Evolutionary conservation across 2,113 vertebrate genomes (phyloP).

Genomic region (human (Homo sapiens)): DNA sequence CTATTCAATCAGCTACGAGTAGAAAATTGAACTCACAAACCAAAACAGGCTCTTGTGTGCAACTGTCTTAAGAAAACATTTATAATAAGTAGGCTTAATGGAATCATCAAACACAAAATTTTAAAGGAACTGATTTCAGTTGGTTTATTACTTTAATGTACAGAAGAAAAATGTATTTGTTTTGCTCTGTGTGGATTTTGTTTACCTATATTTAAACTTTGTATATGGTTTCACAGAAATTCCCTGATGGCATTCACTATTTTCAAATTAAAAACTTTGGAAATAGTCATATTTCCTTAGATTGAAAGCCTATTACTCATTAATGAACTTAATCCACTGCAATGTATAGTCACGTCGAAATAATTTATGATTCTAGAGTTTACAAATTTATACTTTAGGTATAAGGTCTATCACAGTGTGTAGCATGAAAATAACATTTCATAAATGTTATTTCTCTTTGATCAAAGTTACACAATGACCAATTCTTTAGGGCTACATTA

Average conservation of each 20-base stretch:
- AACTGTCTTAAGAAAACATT: neutral
- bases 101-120: neutral
- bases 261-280: neutral
- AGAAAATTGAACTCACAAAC: neutral
- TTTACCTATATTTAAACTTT: neutral
- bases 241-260: neutral
- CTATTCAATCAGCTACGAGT: neutral
- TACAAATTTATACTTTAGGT: neutral
- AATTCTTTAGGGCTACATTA: neutral
- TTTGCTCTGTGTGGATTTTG: neutral
- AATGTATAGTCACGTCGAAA: neutral
- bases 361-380: neutral
- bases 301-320: neutral
- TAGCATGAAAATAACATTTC: neutral
- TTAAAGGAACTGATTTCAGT: neutral
- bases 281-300: neutral
- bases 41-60: neutral
- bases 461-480: neutral
- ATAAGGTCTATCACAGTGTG: neutral
- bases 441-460: neutral
- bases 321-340: neutral
- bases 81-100: neutral
- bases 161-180: neutral
- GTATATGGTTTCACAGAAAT: neutral
- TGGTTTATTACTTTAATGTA: neutral